phyloP scores from a whole-genome alignment of 2,113 vertebrate species.

The Nothoprocta pentlandii region DNA sequence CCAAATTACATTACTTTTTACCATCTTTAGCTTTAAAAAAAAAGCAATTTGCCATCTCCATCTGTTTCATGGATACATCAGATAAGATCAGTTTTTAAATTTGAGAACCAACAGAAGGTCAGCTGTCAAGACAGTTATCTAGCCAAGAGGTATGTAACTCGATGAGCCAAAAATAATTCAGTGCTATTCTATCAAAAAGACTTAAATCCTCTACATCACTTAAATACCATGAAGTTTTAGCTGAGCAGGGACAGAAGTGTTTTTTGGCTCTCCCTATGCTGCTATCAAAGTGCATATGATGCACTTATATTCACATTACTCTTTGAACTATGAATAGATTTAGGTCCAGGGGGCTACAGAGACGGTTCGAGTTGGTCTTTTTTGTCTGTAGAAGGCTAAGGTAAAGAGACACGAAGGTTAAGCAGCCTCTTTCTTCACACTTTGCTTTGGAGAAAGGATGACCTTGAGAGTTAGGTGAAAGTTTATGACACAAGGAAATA shows the following conservation, averaged over 20 bases:
- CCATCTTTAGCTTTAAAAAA: not conserved
- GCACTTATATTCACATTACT: not conserved
- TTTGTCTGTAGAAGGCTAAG: not conserved
- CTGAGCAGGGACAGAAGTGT: not conserved
- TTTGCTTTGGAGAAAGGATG: not conserved
- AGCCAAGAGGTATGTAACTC: conserved; percentile 6
- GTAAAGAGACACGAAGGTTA: not conserved
- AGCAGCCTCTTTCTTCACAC: not conserved
- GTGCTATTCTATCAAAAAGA: not conserved
- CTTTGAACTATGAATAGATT: not conserved
- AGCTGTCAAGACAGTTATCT: conserved; percentile 31
- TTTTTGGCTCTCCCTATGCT: not conserved
- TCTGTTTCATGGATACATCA: not conserved
- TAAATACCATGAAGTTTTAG: not conserved
- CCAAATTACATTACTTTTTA: not conserved
- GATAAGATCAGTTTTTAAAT: conserved; percentile 33
- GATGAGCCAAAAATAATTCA: conserved; percentile 46
- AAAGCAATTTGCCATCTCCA: not conserved
- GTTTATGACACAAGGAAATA: not conserved
- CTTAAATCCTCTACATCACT: not conserved
- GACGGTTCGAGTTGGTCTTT: not conserved
- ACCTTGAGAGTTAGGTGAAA: not conserved
- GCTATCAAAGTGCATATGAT: not conserved
- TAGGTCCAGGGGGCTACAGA: not conserved
- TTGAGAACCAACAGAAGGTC: conserved; percentile 21